A percentile compares a stretch with the other conserved stretches of the same genome.
Evolutionary conservation across 1,140 invertebrate species (phyloP).

Genomic region (Daktulosphaira vitifoliae): DNA sequence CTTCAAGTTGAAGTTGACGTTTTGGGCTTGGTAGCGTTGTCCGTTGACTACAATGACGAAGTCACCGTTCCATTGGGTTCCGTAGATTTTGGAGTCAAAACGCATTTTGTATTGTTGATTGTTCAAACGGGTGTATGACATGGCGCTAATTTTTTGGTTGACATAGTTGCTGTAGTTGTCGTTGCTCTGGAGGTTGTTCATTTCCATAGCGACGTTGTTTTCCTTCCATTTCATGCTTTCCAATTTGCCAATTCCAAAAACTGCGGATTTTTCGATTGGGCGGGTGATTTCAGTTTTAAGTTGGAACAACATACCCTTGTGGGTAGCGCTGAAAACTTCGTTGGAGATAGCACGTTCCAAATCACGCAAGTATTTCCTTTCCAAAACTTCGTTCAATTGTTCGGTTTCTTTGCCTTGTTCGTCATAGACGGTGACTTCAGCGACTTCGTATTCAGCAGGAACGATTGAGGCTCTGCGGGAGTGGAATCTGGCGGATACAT

Average conservation of each 20-base stretch:
- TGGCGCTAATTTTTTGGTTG: background rate
- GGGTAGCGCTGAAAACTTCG: background rate
- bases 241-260: no score
- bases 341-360: background rate
- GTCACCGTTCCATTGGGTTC: background rate
- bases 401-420: background rate
- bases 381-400: background rate
- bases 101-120: background rate
- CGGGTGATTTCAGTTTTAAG: background rate
- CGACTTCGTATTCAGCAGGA: background rate
- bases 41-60: background rate
- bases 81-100: background rate
- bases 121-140: background rate
- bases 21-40: background rate
- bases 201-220: no score
- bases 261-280: background rate
- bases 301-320: background rate
- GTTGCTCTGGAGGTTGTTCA: no score
- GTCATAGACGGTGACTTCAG: background rate
- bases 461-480: background rate
- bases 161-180: background rate
- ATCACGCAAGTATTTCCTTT: background rate
- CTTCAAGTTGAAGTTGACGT: background rate
- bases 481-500: background rate
- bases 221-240: background rate